Conservation (phyloP, 2,888 invertebrate genomes). For the Herminia tarsipennalis region DNA sequence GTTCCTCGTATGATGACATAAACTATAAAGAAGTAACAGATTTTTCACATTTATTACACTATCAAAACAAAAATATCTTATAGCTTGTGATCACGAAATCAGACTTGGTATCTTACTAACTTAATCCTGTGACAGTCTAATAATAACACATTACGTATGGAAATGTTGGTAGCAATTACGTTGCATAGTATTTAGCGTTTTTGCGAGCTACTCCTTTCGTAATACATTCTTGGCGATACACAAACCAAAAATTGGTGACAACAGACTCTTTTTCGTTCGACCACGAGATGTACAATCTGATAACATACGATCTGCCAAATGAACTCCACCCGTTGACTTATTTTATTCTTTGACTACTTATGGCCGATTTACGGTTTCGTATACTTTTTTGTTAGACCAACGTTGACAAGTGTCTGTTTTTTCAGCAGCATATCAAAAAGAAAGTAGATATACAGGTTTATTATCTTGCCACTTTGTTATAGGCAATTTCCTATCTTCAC, state of each 20-base stretch:
- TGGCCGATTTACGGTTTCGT: not conserved
- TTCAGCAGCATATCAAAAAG: not conserved
- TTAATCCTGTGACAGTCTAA: no score
- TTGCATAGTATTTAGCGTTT: not conserved
- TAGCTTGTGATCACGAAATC: no score
- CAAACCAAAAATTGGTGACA: not conserved
- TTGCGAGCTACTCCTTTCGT: not conserved
- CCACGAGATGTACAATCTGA: not conserved
- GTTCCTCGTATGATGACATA: no score
- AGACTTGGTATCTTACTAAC: no score
- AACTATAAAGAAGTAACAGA: no score
- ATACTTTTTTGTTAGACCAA: not conserved
- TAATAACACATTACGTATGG: no score
- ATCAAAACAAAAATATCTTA: no score
- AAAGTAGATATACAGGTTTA: not conserved
- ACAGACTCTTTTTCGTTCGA: not conserved
- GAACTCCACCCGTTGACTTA: not conserved
- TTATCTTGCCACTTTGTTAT: not conserved
- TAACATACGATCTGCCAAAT: not conserved
- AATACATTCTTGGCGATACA: not conserved
- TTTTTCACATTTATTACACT: no score
- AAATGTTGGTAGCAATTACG: not conserved
- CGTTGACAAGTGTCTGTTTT: not conserved
- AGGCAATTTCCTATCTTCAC: slow-evolving; percentile 3
- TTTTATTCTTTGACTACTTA: not conserved